Conservation (phyloP, 2,113 vertebrate species). For the Rhinoderma darwinii region DNA sequence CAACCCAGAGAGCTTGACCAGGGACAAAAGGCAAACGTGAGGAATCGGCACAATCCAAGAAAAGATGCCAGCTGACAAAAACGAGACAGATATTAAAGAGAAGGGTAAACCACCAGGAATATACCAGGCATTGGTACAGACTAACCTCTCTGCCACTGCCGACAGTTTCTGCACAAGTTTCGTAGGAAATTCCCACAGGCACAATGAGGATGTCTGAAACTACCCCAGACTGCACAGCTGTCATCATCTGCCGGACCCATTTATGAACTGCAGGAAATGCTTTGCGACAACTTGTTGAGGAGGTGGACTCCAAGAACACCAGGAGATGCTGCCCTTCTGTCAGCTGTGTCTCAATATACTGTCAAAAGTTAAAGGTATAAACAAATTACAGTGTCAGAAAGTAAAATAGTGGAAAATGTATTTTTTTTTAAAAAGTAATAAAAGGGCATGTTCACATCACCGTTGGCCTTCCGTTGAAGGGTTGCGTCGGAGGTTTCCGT, state of each 20-base stretch:
- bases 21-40: conserved; percentile 53
- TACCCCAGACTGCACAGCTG: conserved; percentile 66
- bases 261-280: conserved; percentile 66
- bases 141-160: conserved; percentile 60
- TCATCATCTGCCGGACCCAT: conserved; percentile 69
- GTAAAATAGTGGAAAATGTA: neutral
- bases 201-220: conserved; percentile 79
- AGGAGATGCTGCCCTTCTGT: conserved; percentile 77
- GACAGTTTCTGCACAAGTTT: conserved; percentile 45
- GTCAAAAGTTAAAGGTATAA: neutral
- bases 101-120: neutral
- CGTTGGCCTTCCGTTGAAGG: too few relatives aligned
- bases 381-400: neutral
- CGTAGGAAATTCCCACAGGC: conserved; percentile 85
- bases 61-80: neutral
- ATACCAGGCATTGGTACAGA: neutral
- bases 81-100: neutral
- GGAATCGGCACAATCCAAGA: conserved; percentile 52
- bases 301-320: conserved; percentile 74
- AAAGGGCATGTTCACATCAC: too few relatives aligned
- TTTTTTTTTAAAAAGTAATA: too few relatives aligned
- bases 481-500: too few relatives aligned
- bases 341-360: conserved; percentile 84
- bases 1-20: conserved; percentile 66
- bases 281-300: conserved; percentile 61